A percentile compares a stretch with the other conserved stretches of the same genome.
phyloP scores from a whole-genome alignment of 2,113 vertebrate genomes.

The Mirounga angustirostris region DNA sequence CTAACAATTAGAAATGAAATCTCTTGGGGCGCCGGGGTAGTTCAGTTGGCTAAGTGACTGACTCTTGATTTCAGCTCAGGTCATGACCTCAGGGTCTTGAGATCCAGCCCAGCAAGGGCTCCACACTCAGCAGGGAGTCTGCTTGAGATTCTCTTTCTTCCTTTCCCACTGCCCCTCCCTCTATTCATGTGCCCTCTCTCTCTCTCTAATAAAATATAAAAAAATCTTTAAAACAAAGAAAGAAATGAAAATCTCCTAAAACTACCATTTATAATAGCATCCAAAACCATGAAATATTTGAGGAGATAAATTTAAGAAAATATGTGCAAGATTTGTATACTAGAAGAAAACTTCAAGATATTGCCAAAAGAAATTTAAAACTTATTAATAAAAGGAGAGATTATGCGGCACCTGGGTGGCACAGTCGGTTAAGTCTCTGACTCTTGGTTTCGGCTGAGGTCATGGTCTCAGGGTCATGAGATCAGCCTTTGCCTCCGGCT shows the following conservation, averaged over 20 bases:
- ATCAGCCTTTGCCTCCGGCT: background rate
- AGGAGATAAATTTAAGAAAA: constrained; percentile 35
- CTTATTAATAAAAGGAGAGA: background rate
- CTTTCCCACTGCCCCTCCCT: background rate
- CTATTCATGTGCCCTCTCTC: background rate
- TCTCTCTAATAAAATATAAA: background rate
- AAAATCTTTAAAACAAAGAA: background rate
- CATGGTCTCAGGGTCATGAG: background rate
- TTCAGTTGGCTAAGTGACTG: background rate
- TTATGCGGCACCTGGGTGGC: background rate
- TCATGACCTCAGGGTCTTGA: background rate
- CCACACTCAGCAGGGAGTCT: background rate
- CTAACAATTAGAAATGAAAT: background rate
- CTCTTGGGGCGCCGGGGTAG: background rate
- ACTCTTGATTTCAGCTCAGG: background rate
- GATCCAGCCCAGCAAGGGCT: background rate
- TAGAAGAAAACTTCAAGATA: background rate
- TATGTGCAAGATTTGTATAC: background rate
- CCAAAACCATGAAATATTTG: background rate
- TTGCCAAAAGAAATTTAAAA: background rate
- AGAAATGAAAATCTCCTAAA: background rate
- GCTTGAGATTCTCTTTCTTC: background rate
- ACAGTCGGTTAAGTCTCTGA: background rate
- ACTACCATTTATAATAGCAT: background rate
- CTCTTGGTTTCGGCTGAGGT: background rate